phyloP scores from a whole-genome alignment of 2,888 invertebrate genomes.

The Melanophora roralis region DNA sequence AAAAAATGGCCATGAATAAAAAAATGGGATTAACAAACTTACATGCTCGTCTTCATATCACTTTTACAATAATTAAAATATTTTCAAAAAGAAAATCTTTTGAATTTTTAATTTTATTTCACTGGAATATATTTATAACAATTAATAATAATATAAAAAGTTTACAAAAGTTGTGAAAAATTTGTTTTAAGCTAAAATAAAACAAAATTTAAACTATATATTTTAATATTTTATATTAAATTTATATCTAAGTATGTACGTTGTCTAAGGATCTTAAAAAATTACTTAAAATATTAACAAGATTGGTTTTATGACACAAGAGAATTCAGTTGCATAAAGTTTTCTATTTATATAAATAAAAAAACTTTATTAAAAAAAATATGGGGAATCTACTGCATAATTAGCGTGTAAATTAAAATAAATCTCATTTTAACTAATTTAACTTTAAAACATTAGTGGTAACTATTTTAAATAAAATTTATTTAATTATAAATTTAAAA shows the following conservation, averaged over 20 bases:
- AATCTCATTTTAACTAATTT: slow-evolving; percentile 25
- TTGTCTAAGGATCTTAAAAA: slow-evolving; percentile 17
- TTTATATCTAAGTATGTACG: no score
- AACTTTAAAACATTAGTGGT: background rate
- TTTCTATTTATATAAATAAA: slow-evolving; percentile 32
- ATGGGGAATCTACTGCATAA: no score
- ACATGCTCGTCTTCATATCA: no score
- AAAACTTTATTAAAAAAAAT: slow-evolving; percentile 21
- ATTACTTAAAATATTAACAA: slow-evolving; percentile 49
- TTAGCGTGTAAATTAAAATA: no score
- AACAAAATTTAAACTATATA: slow-evolving; percentile 37
- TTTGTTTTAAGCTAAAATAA: no score
- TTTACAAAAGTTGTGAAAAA: slow-evolving; percentile 15
- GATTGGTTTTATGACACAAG: slow-evolving; percentile 56
- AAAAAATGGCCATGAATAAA: no score
- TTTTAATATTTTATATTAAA: background rate
- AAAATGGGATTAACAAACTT: no score
- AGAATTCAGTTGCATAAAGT: slow-evolving; percentile 54
- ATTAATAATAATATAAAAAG: slow-evolving; percentile 27
- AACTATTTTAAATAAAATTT: slow-evolving; percentile 3
- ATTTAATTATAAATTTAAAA: slow-evolving; percentile 37
- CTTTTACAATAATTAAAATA: background rate
- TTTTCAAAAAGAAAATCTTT: slow-evolving; percentile 36
- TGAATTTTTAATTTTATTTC: slow-evolving; percentile 15
- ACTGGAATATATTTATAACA: slow-evolving; percentile 16